Percentiles rank a stretch among this genome's conserved stretches.
Evolutionary conservation across 2,797 vertebrate species (phyloP).

Genomic region (Rhabdomys pumilio): DNA sequence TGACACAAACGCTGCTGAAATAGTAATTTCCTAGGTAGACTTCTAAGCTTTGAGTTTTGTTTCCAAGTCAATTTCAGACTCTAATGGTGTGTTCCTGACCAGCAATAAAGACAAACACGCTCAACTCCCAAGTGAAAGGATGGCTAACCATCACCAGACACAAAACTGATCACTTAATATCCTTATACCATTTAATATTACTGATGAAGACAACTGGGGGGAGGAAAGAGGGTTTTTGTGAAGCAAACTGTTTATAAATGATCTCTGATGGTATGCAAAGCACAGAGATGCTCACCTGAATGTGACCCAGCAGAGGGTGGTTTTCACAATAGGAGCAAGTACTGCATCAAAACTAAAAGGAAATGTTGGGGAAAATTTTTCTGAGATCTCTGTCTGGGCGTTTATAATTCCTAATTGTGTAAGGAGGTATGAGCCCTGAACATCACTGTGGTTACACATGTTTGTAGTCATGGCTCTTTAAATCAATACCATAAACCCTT

Average conservation of each 20-base stretch:
- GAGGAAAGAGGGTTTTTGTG: neutral
- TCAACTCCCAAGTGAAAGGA: constrained; percentile 8
- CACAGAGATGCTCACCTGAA: neutral
- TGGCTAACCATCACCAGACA: neutral
- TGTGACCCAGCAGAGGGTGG: neutral
- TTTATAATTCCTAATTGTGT: neutral
- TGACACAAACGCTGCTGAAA: neutral
- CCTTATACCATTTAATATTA: neutral
- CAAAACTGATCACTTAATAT: no score
- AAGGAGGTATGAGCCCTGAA: neutral
- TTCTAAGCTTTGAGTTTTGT: constrained; percentile 45
- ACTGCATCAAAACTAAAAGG: neutral
- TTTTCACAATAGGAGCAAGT: neutral
- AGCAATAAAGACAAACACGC: neutral
- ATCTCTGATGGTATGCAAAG: neutral
- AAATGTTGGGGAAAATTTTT: neutral
- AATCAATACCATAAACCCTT: no score
- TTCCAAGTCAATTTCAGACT: constrained; percentile 25
- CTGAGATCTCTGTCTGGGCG: neutral
- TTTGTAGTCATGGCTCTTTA: neutral
- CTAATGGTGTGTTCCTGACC: constrained; percentile 4
- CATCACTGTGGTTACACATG: neutral
- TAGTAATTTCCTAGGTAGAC: constrained; percentile 4
- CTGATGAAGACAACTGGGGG: neutral
- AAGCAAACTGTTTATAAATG: constrained; percentile 1